Conservation (phyloP, 2,797 vertebrate genomes). For the Pterois miles region DNA sequence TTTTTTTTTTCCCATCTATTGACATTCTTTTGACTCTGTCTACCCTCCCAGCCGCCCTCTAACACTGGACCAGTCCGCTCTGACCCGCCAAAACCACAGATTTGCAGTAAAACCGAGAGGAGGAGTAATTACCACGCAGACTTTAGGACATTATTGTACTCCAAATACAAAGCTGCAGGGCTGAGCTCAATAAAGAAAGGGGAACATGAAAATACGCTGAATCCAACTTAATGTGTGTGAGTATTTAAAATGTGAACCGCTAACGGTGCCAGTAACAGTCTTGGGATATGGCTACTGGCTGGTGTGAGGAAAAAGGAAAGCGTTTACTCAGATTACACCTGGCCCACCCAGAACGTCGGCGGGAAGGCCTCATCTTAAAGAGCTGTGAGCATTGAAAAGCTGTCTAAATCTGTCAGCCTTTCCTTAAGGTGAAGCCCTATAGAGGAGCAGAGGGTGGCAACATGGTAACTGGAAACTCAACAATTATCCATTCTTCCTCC, state of each 20-base stretch:
- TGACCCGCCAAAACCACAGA: slow-evolving; percentile 43
- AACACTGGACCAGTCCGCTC: not conserved
- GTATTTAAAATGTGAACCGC: slow-evolving; percentile 27
- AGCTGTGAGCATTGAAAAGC: slow-evolving; percentile 48
- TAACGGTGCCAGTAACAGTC: slow-evolving; percentile 19
- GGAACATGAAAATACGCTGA: slow-evolving; percentile 26
- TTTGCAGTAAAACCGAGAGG: slow-evolving; percentile 9
- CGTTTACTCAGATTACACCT: slow-evolving; percentile 16
- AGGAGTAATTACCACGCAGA: slow-evolving; percentile 6
- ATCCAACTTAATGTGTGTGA: slow-evolving; percentile 40
- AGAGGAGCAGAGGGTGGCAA: slow-evolving; percentile 51
- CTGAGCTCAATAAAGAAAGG: not conserved
- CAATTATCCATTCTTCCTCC: slow-evolving; percentile 64
- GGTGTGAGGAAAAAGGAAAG: slow-evolving; percentile 24
- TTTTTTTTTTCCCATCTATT: slow-evolving; percentile 7
- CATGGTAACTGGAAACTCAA: slow-evolving; percentile 66
- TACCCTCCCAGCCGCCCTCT: not conserved
- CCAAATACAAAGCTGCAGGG: slow-evolving; percentile 28
- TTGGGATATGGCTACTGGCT: slow-evolving; percentile 3
- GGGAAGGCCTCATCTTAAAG: slow-evolving; percentile 26
- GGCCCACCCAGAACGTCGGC: slow-evolving; percentile 60
- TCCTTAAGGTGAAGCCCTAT: slow-evolving; percentile 41
- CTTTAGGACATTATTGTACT: slow-evolving; percentile 17
- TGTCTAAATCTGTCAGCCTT: slow-evolving; percentile 53
- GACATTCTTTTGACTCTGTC: slow-evolving; percentile 13